Evolutionary conservation across 2,113 vertebrate genomes (phyloP).

Genomic region (Barnardius zonarius): DNA sequence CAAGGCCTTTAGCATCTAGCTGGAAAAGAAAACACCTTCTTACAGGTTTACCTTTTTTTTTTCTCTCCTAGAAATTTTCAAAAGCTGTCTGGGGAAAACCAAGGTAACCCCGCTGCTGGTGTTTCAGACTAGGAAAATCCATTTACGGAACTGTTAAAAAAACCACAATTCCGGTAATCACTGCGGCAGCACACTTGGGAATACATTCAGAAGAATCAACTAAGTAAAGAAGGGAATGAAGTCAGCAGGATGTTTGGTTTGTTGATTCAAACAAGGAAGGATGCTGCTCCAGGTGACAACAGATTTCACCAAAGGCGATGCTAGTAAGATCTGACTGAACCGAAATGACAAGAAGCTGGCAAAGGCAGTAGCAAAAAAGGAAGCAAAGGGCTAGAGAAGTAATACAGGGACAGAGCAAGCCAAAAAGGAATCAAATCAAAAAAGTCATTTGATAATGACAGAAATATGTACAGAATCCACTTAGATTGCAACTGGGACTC

Average conservation of each 20-base stretch:
- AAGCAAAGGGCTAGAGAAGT: neutral
- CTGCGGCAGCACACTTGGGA: neutral
- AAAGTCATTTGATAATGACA: neutral
- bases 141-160: neutral
- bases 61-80: neutral
- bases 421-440: neutral
- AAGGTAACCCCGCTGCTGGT: rapidly evolving
- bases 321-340: neutral
- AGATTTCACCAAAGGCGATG: neutral
- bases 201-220: neutral
- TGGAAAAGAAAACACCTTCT: neutral
- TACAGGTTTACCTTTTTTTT: neutral
- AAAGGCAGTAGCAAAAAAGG: neutral
- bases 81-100: neutral
- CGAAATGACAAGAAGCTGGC: neutral
- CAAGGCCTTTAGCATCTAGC: neutral
- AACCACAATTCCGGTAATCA: neutral
- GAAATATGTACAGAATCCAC: neutral
- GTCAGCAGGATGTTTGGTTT: neutral
- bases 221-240: neutral
- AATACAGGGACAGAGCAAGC: neutral
- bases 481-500: neutral
- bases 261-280: neutral
- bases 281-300: neutral
- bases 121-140: neutral